Evolutionary conservation across 53 echinoderm and acorn worm species (phyloP).

Genomic region (Arbacia lixula): DNA sequence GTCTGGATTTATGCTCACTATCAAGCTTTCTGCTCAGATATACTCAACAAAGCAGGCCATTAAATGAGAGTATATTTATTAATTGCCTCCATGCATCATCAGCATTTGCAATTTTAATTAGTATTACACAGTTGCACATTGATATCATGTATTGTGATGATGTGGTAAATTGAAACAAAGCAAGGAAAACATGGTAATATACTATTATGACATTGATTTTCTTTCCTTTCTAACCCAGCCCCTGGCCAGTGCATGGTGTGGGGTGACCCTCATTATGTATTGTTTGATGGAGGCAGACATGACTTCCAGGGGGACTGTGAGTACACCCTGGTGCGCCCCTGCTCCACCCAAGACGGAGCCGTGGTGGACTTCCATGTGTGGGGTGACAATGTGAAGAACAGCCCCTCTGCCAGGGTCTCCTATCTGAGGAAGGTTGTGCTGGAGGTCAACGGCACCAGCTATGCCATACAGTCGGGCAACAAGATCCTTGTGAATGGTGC

Average conservation of each 20-base stretch:
- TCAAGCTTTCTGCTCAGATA: too few relatives aligned
- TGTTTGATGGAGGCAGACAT: conserved; percentile 67
- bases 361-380: conserved; percentile 59
- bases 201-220: neutral
- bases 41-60: too few relatives aligned
- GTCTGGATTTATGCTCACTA: too few relatives aligned
- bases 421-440: conserved; percentile 45
- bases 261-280: conserved; percentile 81
- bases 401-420: conserved; percentile 59
- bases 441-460: conserved; percentile 47
- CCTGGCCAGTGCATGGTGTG: conserved; percentile 67
- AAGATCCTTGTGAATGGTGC: conserved; percentile 44
- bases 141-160: too few relatives aligned
- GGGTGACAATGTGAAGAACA: conserved; percentile 69
- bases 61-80: too few relatives aligned
- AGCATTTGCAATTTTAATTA: too few relatives aligned
- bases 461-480: neutral
- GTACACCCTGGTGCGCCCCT: conserved; percentile 72
- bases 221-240: conserved; percentile 29
- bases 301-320: conserved; percentile 85
- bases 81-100: too few relatives aligned
- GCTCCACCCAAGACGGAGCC: neutral
- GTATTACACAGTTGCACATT: too few relatives aligned
- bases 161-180: too few relatives aligned
- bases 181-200: neutral